Conservation (phyloP, 2,888 invertebrate species). For the Sesia apiformis region DNA sequence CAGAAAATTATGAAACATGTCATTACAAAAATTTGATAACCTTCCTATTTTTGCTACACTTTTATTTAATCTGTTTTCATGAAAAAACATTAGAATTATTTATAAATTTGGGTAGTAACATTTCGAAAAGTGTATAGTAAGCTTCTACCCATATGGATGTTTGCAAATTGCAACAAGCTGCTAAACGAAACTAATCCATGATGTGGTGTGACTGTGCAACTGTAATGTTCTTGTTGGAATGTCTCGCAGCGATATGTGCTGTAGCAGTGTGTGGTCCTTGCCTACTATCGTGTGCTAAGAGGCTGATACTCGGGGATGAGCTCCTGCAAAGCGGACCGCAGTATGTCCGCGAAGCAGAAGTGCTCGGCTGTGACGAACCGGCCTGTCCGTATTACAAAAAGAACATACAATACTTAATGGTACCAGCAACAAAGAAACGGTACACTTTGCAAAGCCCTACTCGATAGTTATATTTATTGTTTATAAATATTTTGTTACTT, state of each 20-base stretch:
- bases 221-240: slow-evolving; percentile 52
- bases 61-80: too few relatives aligned
- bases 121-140: too few relatives aligned
- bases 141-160: too few relatives aligned
- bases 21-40: too few relatives aligned
- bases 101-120: too few relatives aligned
- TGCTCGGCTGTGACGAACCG: slow-evolving; percentile 60
- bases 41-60: too few relatives aligned
- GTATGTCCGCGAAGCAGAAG: slow-evolving; percentile 39
- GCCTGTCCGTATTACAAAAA: slow-evolving; percentile 64
- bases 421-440: slow-evolving; percentile 42
- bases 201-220: slow-evolving; percentile 39
- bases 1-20: too few relatives aligned
- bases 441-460: slow-evolving; percentile 6
- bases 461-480: neutral
- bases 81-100: too few relatives aligned
- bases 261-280: slow-evolving; percentile 62
- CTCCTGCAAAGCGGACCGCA: slow-evolving; percentile 28
- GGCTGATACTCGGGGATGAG: slow-evolving; percentile 51
- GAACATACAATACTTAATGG: slow-evolving; percentile 49
- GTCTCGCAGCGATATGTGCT: slow-evolving; percentile 54
- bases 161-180: too few relatives aligned
- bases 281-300: slow-evolving; percentile 46
- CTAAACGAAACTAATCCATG: slow-evolving; percentile 3
- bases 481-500: too few relatives aligned